These are phyloP conservation scores for Enteromius argenteus DNA, from an alignment of 2,797 vertebrate species.

Conservation along the genomic window DNA sequence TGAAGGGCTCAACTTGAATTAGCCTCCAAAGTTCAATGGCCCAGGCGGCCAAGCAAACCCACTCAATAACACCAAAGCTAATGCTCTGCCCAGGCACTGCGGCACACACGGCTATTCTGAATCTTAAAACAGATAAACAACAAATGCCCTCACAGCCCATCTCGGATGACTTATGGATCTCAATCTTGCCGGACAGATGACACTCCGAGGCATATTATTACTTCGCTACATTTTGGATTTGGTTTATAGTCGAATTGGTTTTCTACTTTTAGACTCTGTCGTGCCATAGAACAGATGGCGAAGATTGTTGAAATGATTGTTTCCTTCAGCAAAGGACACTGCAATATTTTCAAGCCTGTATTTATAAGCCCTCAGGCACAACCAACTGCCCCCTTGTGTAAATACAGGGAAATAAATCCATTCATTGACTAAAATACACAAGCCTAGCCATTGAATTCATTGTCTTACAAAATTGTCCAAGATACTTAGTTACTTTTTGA, in stretches of 20 bases:
- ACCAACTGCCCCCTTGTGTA: slow-evolving; percentile 14
- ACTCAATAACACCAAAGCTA: slow-evolving; percentile 70
- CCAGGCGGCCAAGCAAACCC: slow-evolving; percentile 67
- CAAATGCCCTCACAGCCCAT: slow-evolving; percentile 11
- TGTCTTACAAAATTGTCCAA: neutral
- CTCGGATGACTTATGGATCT: slow-evolving; percentile 32
- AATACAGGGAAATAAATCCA: slow-evolving; percentile 30
- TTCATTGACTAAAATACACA: neutral
- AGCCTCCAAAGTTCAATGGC: slow-evolving; percentile 71
- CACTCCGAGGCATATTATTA: slow-evolving; percentile 10
- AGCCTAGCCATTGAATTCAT: neutral
- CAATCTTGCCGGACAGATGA: slow-evolving; percentile 30
- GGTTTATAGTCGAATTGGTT: slow-evolving; percentile 34
- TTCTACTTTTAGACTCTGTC: slow-evolving; percentile 21
- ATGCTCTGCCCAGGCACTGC: slow-evolving; percentile 24
- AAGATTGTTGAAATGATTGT: slow-evolving; percentile 51
- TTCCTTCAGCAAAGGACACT: slow-evolving; percentile 48
- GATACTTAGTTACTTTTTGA: neutral
- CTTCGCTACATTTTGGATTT: slow-evolving; percentile 8
- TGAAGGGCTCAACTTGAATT: slow-evolving; percentile 76
- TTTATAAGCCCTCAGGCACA: neutral
- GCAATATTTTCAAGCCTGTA: slow-evolving; percentile 36
- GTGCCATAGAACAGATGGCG: slow-evolving; percentile 34
- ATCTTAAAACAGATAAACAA: slow-evolving; percentile 49
- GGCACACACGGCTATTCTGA: slow-evolving; percentile 36